Base-by-base conservation (phyloP, 2,888 invertebrate genomes). In the Itoplectis maculator region DNA sequence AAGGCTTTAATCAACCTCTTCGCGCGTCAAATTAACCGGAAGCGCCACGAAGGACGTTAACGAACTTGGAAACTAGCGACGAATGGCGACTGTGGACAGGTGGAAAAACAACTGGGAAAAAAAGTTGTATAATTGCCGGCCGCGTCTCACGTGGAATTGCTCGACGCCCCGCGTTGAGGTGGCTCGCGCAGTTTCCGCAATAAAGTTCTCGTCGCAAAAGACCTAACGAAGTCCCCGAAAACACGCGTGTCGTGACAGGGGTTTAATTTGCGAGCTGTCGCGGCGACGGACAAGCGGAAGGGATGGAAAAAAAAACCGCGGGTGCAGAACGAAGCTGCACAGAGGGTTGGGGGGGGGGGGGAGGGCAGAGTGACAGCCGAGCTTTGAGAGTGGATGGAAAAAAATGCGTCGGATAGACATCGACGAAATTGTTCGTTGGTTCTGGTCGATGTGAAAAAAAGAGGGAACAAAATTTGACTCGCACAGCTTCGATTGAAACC, bases 231-330 rank as follows among this genome's bases (percentile, higher is more conserved):
- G 69, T 56, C 40, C 54, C 54, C 54, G 42, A 70, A 70, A 42
- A n/a, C n/a, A n/a, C n/a, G n/a, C 54, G 54, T 56, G 54, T 70
- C 54, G 69, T 40, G 20, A 40, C 42, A 56, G 54, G 54, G 51
- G 40, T 70, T 70, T 70, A 70, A 70, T 70, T 70, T 70, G 42
- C 40, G 69, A 70, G 40, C 69, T 70, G 69, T 70, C 69, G 37
- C 18, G 18, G 37, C 51, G 29, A 35, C 54, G 51, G 35, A 13
- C 69, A 20, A 70, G 54, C 23, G 20, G 40, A 54, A 70, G 42
- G 54, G 69, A 56, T 40, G 69, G 23, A 70, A 70, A 56, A 70
- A n/a, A 70, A 70, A 56, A 70, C 9, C 40, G 69, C 20, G n/a
- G n/a, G n/a, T 70, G 37, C n/a, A 18, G 54, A 54, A 11, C 23